Evolutionary conservation across 2,888 invertebrate genomes (phyloP), one percentile per base, ranked within the genome.

Genomic region (Kryphioiulus occultus): DNA sequence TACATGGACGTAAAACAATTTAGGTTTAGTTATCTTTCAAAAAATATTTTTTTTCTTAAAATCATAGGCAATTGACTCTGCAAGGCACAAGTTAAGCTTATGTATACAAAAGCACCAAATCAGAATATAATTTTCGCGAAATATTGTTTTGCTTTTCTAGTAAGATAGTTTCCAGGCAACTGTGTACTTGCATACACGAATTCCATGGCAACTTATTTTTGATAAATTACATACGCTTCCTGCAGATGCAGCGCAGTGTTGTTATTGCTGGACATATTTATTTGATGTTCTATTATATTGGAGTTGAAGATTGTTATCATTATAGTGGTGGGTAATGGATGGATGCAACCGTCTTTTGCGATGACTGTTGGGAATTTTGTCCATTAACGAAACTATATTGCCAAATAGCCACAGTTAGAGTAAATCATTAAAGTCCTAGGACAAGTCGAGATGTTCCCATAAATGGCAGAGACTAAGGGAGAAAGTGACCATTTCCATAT

Each of bases 251-350:
- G 68, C n/a, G 26, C 26, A 26, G 26, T n/a, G 12, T 12, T 68
- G 68, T 68, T 68, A 68, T 68, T 68, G 68, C 68, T 3, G 26
- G 68, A 68, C 68, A 68, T 26, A 68, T 68, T 68, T 68, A 68
- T 68, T 68, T 68, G 26, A 68, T 68, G 68, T 68, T 68, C 68
- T 68, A 68, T 68, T 68, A 68, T 68, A 68, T 68, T n/a, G n/a
- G 68, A 68, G 26, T 68, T 68, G n/a, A 26, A 68, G 68, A 68
- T 68, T 68, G 68, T 26, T 68, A 68, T 68, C 68, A 26, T 68
- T 68, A 26, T 68, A 26, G 68, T 26, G 12, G 0, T 59, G 1
- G 26, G 68, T 26, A 68, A 68, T 68, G 68, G 26, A 68, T 68
- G 68, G n/a, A 68, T n/a, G 68, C 68, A 68, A 26, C 47, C 10